Base-by-base conservation (phyloP, 92 coral and sea anemone species). In the Palythoa grandis region DNA sequence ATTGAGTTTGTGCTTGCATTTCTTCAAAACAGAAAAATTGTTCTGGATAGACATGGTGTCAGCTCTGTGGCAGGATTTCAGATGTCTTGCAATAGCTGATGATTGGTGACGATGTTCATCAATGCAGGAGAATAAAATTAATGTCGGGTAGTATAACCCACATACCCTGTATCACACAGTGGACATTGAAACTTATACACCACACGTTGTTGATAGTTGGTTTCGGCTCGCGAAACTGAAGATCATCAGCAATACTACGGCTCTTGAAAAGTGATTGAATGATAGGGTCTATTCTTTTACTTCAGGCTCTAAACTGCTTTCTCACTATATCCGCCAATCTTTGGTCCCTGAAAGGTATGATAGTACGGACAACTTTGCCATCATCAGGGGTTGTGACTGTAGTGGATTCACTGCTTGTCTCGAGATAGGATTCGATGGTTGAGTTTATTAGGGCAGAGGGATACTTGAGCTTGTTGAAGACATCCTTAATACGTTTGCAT, bases 401-500 rank as follows among this genome's bases (percentile, higher is more conserved):
- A 1, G 19, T 0, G 16, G 61, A 56, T 16, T 56, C 16, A 16
- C 19, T 56, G 61, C 4, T 56, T 56, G 61, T 56, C 61, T 56
- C 19, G 19, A 56, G 19, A 56, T 56, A 56, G 19, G n/a, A 56
- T 56, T 56, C 61, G 15, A 56, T 56, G 19, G 19, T 56, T 56
- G 61, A 9, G 61, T 56, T 56, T 12, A 56, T 56, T 10, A 56
- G 50, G 9, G 50, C 50, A 19, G 20, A 13, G 4, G 20, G 65
- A 3, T 12, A 57, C 65, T 57, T 57, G 5, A 65, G 35, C 3
- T 65, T 65, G 70, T n/a, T 20, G 35, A 19, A 19, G 25, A 65
- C 35, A n/a, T 65, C 24, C 63, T 47, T 6, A 38, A 86, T 76
- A 83, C 53, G 70, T 76, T 43, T 76, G 84, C 84, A 86, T 86